Evolutionary conservation across 2,888 invertebrate genomes (phyloP).

Genomic region (Plagodis dolabraria): DNA sequence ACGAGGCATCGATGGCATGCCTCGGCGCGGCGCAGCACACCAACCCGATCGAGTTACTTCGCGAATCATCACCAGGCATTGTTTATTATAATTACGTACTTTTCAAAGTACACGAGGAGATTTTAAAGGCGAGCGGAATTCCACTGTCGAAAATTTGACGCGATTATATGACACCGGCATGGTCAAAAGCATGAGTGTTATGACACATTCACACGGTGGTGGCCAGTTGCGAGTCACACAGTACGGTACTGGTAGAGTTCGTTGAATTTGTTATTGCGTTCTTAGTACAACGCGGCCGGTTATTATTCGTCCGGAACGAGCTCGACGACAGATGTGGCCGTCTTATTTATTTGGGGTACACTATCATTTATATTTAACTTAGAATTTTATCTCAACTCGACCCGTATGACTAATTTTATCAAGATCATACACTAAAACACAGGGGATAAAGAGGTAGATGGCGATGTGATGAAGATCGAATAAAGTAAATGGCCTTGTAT

Average conservation of each 20-base stretch:
- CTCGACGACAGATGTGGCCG: slow-evolving; percentile 70
- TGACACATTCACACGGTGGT: slow-evolving; percentile 82
- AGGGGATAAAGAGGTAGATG: slow-evolving; percentile 27
- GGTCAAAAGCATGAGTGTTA: slow-evolving; percentile 70
- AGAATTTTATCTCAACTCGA: slow-evolving; percentile 50
- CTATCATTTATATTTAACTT: slow-evolving; percentile 55
- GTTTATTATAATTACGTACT: slow-evolving; percentile 45
- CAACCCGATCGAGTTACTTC: slow-evolving; percentile 54
- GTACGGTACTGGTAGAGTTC: slow-evolving; percentile 83
- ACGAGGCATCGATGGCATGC: slow-evolving; percentile 34
- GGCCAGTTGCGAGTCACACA: slow-evolving; percentile 76
- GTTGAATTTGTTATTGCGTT: slow-evolving; percentile 84
- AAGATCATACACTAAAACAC: slow-evolving; percentile 42
- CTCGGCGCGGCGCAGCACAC: slow-evolving; percentile 33
- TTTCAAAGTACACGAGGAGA: slow-evolving; percentile 50
- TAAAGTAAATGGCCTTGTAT: slow-evolving; percentile 69
- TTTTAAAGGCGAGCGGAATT: slow-evolving; percentile 64
- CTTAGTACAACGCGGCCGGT: slow-evolving; percentile 78
- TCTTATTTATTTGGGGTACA: slow-evolving; percentile 68
- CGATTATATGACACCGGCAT: slow-evolving; percentile 73
- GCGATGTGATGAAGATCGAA: slow-evolving; percentile 42
- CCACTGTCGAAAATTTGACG: slow-evolving; percentile 67
- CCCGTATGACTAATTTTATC: slow-evolving; percentile 51
- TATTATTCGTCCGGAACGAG: slow-evolving; percentile 73
- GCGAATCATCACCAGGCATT: slow-evolving; percentile 47